Evolutionary conservation across 2,113 vertebrate genomes (phyloP).

Genomic region (Lagopus leucura): DNA sequence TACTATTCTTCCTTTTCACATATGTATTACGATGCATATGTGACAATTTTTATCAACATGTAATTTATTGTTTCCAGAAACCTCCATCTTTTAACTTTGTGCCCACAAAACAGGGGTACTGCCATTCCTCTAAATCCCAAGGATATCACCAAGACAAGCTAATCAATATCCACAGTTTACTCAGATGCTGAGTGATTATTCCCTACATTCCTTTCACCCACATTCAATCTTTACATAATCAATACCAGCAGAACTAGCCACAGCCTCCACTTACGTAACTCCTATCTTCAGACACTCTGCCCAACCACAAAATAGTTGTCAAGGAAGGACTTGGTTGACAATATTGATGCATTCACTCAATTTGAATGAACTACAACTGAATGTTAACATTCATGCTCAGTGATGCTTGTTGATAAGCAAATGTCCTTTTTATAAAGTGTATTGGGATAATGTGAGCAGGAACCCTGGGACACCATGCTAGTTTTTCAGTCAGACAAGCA

Average conservation of each 20-base stretch:
- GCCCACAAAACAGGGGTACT: neutral
- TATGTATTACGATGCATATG: neutral
- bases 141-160: neutral
- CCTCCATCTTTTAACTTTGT: neutral
- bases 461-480: neutral
- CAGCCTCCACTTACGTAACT: neutral
- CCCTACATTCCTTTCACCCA: neutral
- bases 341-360: neutral
- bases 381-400: neutral
- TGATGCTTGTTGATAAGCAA: neutral
- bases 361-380: neutral
- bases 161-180: neutral
- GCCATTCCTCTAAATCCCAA: neutral
- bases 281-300: neutral
- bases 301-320: no score
- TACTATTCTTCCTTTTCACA: neutral
- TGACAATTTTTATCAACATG: neutral
- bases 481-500: neutral
- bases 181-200: neutral
- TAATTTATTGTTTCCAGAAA: neutral
- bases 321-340: neutral
- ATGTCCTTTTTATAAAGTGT: no score
- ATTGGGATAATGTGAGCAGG: neutral
- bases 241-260: neutral
- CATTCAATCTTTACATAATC: neutral